Evolutionary conservation across 1,140 invertebrate species (phyloP), one percentile per base, ranked within the genome.

Genomic region (Megalonaias nervosa): DNA sequence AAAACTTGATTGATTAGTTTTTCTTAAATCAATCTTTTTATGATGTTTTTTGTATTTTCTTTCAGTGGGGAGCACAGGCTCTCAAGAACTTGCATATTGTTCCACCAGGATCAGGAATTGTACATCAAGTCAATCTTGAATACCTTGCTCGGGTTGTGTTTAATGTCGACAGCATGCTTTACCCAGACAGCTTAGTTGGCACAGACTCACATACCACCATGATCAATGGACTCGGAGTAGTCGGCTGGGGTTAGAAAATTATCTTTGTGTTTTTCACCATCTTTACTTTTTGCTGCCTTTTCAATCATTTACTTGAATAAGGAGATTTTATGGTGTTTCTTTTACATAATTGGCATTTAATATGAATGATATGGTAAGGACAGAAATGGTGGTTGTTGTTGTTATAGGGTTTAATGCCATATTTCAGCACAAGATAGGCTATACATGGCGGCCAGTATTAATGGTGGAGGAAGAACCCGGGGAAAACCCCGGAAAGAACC

Each of bases 181-280:
- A 98, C 90, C 98, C 98, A 0, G 98, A 99, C 89, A 97, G 96
- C 72, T 94, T 99, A 58, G 98, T 99, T n/a, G 98, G 98, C 16
- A 99, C 98, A 0, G 98, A 99, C 92, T 98, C 96, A 12, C 98
- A 99, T 86, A 99, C 98, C 13, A 99, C 98, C 1, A 99, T 99
- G 98, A 98, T 99, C 68, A 99, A 99, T 89, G 98, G 98, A 4
- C 90, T 94, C 2, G 94, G 94, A 13, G 92, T 95, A 21, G 90
- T 95, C 21, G 94, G 94, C 23, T 95, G 94, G 94, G 94, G 93
- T 89, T 84, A 85, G 86, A 82, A 12, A 9, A n/a, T 57, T 21
- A 65, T 67, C 48, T 77, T 65, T 48, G 6, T 48, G 5, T 48
- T 48, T 6, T 48, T 9, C 38, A 48, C 11, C 38, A 48, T 48